Percentiles rank a stretch among this genome's conserved stretches.
Evolutionary conservation across 2,888 invertebrate species (phyloP).

Genomic region (Diloba caeruleocephala): DNA sequence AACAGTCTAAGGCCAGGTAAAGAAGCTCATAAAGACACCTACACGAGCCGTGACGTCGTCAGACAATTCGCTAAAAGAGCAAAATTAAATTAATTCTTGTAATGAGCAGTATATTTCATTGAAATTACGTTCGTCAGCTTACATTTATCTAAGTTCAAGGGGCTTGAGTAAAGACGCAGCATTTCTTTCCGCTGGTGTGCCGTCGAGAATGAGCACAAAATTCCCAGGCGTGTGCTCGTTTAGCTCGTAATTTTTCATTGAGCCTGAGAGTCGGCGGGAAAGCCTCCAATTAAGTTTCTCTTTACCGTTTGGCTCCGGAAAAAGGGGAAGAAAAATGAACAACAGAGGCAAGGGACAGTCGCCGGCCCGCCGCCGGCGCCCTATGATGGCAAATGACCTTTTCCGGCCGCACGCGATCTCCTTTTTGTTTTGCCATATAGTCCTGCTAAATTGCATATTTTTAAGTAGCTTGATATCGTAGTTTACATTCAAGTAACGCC

Average conservation of each 20-base stretch:
- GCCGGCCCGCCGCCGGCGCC: constrained; percentile 61
- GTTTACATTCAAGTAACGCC: constrained; percentile 48
- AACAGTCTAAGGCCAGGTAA: constrained; percentile 20
- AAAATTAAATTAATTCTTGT: constrained; percentile 71
- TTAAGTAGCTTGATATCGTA: constrained; percentile 45
- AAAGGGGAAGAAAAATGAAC: constrained; percentile 85
- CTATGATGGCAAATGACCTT: constrained; percentile 75
- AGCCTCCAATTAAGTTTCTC: constrained; percentile 89
- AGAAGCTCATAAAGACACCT: constrained; percentile 41
- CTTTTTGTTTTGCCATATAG: constrained; percentile 58
- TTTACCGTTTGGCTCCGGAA: constrained; percentile 83
- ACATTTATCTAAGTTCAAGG: constrained; percentile 79
- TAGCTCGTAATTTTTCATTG: constrained; percentile 89
- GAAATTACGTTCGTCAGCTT: constrained; percentile 79
- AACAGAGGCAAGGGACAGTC: constrained; percentile 80
- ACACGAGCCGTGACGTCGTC: constrained; percentile 45
- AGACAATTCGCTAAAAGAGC: constrained; percentile 61
- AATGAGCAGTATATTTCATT: constrained; percentile 77
- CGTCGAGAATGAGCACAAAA: constrained; percentile 79
- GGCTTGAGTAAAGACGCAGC: constrained; percentile 73
- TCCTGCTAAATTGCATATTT: constrained; percentile 57
- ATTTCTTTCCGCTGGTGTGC: constrained; percentile 75
- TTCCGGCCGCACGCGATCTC: constrained; percentile 54
- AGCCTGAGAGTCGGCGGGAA: constrained; percentile 84
- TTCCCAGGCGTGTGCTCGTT: constrained; percentile 87